These are phyloP conservation scores for Chymomyza costata DNA, from an alignment of 1,140 invertebrate genomes.

Conservation along the genomic window DNA sequence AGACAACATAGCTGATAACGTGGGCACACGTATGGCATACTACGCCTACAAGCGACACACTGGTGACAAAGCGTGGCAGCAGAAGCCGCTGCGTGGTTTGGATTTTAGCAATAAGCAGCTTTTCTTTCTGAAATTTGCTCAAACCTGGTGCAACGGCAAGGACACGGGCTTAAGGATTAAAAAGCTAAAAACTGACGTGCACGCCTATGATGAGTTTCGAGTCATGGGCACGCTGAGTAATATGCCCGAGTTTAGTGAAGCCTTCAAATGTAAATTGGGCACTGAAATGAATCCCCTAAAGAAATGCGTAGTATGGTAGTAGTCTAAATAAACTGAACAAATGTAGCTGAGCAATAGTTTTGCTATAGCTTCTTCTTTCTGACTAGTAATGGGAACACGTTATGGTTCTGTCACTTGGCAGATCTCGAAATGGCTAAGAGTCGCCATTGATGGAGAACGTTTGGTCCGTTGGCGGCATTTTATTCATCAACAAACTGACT, in stretches of 20 bases:
- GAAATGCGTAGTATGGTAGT: slow-evolving; percentile 78
- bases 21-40: slow-evolving; percentile 87
- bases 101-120: slow-evolving; percentile 78
- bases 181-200: slow-evolving; percentile 48
- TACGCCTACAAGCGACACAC: slow-evolving; percentile 77
- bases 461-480: too few species aligned
- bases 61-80: slow-evolving; percentile 67
- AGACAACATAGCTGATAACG: slow-evolving; percentile 95
- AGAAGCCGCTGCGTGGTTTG: slow-evolving; percentile 77
- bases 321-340: slow-evolving; percentile 8
- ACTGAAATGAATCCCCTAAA: slow-evolving; percentile 81
- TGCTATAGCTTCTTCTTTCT: too few species aligned
- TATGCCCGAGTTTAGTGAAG: slow-evolving; percentile 79
- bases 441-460: too few species aligned
- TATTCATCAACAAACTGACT: too few species aligned
- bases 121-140: slow-evolving; percentile 79
- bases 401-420: too few species aligned
- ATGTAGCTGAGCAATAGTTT: too few species aligned
- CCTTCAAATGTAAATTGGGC: slow-evolving; percentile 80
- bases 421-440: too few species aligned
- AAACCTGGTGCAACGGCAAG: slow-evolving; percentile 77
- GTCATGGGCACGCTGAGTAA: slow-evolving; percentile 83
- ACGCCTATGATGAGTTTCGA: slow-evolving; percentile 77
- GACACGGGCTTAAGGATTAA: slow-evolving; percentile 72
- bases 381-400: too few species aligned